These are phyloP conservation scores for Cylloceria caligata DNA, from an alignment of 2,888 invertebrate genomes.

Conservation along the genomic window DNA sequence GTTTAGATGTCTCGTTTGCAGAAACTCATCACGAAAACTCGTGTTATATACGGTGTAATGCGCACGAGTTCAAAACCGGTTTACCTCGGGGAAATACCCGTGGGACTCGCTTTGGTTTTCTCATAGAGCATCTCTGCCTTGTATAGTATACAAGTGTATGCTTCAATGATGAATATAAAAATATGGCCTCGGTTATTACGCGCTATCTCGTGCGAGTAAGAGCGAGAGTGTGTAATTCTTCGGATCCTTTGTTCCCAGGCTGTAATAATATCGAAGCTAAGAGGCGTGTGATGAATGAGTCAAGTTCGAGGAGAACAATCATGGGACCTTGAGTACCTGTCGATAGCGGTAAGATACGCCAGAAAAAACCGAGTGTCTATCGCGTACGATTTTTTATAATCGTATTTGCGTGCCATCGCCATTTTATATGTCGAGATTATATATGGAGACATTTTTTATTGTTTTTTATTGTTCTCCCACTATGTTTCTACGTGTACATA, in stretches of 20 bases:
- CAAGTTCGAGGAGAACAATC: slow-evolving; percentile 51
- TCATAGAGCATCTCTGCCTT: not conserved
- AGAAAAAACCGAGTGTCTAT: not conserved
- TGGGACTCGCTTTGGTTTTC: slow-evolving; percentile 25
- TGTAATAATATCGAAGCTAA: slow-evolving; percentile 17
- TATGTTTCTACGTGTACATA: not conserved
- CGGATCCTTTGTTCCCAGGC: slow-evolving; percentile 27
- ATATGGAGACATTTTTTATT: not conserved
- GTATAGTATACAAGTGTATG: slow-evolving; percentile 5
- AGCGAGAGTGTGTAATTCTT: slow-evolving; percentile 27
- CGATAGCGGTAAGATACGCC: slow-evolving; percentile 14
- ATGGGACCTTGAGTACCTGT: not conserved
- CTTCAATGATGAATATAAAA: slow-evolving; percentile 44
- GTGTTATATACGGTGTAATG: not conserved
- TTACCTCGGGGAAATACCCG: slow-evolving; percentile 53
- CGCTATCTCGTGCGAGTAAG: not conserved
- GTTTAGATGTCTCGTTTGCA: slow-evolving; percentile 7
- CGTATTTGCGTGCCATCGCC: not conserved
- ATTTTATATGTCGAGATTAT: not conserved
- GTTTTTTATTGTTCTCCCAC: not conserved
- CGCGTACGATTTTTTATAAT: slow-evolving; percentile 5
- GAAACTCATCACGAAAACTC: slow-evolving; percentile 26
- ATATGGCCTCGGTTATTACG: slow-evolving; percentile 45
- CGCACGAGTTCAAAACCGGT: slow-evolving; percentile 43
- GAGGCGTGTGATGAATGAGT: slow-evolving; percentile 24